These are phyloP conservation scores for Achroia grisella DNA, from an alignment of 1,140 invertebrate genomes.

Conservation along the genomic window DNA sequence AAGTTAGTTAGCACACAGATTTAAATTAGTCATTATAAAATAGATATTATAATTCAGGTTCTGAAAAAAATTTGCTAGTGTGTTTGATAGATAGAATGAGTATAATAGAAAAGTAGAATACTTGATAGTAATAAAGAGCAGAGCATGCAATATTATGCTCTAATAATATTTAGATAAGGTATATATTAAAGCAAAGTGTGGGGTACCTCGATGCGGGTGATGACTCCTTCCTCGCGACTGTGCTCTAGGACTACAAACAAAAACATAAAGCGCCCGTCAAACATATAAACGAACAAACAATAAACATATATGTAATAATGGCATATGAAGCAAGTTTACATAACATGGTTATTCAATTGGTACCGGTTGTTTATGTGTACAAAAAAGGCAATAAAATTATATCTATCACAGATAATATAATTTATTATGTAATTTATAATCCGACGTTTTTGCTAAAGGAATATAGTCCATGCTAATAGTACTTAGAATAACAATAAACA, in stretches of 20 bases:
- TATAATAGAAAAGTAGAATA: conserved; percentile 1
- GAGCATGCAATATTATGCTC: conserved; percentile 10
- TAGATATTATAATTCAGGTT: too few species aligned
- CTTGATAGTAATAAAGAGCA: conserved; percentile 1
- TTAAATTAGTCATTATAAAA: too few species aligned
- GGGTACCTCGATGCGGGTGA: conserved; percentile 72
- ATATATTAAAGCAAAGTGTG: conserved; percentile 62
- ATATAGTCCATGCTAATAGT: neutral
- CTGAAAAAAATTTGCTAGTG: too few species aligned
- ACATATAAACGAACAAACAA: conserved; percentile 59
- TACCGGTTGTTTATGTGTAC: neutral
- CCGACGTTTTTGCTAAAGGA: conserved; percentile 10
- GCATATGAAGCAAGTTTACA: conserved; percentile 20
- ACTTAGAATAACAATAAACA: too few species aligned
- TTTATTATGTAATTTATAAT: neutral
- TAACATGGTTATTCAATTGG: neutral
- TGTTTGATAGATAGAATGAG: conserved; percentile 4
- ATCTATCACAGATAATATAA: neutral
- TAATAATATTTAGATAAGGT: conserved; percentile 11
- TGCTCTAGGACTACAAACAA: conserved; percentile 74
- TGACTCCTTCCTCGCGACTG: conserved; percentile 73
- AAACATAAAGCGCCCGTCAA: conserved; percentile 68
- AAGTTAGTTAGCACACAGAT: conserved; percentile 20
- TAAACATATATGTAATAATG: conserved; percentile 27
- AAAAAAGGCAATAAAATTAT: neutral